Conservation (phyloP, 2,888 invertebrate genomes). For the Drosophila helvetica region DNA sequence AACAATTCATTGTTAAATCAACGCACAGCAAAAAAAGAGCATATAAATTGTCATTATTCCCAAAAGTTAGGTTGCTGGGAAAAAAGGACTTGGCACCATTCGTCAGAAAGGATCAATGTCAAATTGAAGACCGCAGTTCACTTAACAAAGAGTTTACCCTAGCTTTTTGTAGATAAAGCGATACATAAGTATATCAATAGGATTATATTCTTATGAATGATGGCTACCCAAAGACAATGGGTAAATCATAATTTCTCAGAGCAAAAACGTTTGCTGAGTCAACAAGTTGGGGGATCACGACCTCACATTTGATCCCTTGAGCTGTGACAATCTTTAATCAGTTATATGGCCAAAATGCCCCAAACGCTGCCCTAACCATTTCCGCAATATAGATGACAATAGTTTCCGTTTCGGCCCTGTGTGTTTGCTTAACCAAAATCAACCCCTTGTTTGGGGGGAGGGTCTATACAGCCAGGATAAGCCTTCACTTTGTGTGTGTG, state of each 20-base stretch:
- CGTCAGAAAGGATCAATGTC: not conserved
- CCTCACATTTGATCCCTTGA: constrained; percentile 31
- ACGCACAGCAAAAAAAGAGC: not conserved
- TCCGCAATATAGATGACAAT: constrained; percentile 47
- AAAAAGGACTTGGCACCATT: not conserved
- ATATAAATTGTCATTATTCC: not conserved
- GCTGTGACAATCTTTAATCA: constrained; percentile 42
- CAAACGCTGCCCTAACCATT: constrained; percentile 23
- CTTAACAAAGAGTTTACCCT: not conserved
- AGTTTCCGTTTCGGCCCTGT: constrained; percentile 50
- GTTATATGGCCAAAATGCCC: constrained; percentile 42
- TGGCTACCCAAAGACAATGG: not conserved
- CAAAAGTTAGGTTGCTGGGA: not conserved
- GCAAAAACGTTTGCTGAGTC: constrained; percentile 38
- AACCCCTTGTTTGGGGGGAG: constrained; percentile 11
- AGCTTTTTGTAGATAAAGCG: not conserved
- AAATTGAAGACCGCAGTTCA: not conserved
- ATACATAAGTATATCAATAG: not conserved
- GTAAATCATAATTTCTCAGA: constrained; percentile 37
- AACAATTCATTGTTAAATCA: too few relatives aligned
- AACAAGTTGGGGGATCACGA: constrained; percentile 38
- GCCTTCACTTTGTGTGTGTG: constrained; percentile 37
- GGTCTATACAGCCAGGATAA: constrained; percentile 30
- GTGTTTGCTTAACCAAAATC: constrained; percentile 40
- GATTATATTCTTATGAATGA: not conserved